Conservation (phyloP, 2,797 vertebrate genomes). For the Agapornis canus region DNA sequence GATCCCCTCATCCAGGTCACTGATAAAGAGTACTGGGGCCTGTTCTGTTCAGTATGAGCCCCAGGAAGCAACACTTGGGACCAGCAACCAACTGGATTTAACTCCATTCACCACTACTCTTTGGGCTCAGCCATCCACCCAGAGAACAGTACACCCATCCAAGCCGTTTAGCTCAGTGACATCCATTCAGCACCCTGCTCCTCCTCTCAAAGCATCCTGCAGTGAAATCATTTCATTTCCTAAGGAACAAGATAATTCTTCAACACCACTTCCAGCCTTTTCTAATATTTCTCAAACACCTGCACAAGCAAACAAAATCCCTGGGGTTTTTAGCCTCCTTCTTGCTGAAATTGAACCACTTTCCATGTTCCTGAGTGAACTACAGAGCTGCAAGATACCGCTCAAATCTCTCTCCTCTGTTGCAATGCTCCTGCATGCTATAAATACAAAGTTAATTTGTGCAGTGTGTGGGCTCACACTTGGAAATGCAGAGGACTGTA, state of each 20-base stretch:
- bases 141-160: too few relatives aligned
- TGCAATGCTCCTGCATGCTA: constrained; percentile 28
- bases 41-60: too few relatives aligned
- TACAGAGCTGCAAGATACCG: not conserved
- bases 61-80: not conserved
- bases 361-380: not conserved
- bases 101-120: not conserved
- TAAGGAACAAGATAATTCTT: not conserved
- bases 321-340: not conserved
- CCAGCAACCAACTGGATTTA: not conserved
- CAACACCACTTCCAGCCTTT: not conserved
- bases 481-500: constrained; percentile 39
- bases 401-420: not conserved
- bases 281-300: not conserved
- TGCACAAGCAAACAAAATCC: not conserved
- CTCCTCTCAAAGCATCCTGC: not conserved
- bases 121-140: not conserved
- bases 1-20: not conserved
- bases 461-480: constrained; percentile 24
- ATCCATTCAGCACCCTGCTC: not conserved
- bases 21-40: not conserved
- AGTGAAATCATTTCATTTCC: not conserved
- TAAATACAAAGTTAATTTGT: constrained; percentile 48
- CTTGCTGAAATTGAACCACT: not conserved
- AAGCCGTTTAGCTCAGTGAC: not conserved